phyloP scores from a whole-genome alignment of 2,888 invertebrate genomes.

The Nematopogon swammerdamellus region DNA sequence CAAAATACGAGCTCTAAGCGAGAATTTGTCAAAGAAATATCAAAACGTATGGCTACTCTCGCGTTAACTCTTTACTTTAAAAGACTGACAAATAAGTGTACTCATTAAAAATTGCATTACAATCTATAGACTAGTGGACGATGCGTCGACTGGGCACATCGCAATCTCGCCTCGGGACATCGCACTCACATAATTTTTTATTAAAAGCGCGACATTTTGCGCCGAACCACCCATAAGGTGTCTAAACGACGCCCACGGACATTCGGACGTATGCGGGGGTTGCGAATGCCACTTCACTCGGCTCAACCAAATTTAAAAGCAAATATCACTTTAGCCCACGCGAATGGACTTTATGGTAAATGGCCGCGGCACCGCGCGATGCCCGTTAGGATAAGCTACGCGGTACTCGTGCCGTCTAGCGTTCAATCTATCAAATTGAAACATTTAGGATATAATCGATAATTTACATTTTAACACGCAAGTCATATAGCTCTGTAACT shows the following conservation, averaged over 20 bases:
- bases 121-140: background rate
- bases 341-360: background rate
- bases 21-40: no score
- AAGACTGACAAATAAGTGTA: background rate
- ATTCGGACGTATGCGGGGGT: no score
- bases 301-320: background rate
- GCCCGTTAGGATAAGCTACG: no score
- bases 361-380: background rate
- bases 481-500: background rate
- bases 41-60: no score
- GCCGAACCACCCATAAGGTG: no score
- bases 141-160: background rate
- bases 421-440: background rate
- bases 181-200: no score
- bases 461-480: background rate
- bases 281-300: no score
- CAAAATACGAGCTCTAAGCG: no score
- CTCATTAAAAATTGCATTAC: background rate
- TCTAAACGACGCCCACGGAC: no score
- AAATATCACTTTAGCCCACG: background rate
- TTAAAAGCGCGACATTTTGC: no score
- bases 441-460: background rate
- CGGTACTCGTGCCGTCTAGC: background rate
- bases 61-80: background rate
- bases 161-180: background rate